Percentiles rank a stretch among this genome's conserved stretches.
Conservation (phyloP, 1,140 invertebrate species). For the Drosophila aff. region DNA sequence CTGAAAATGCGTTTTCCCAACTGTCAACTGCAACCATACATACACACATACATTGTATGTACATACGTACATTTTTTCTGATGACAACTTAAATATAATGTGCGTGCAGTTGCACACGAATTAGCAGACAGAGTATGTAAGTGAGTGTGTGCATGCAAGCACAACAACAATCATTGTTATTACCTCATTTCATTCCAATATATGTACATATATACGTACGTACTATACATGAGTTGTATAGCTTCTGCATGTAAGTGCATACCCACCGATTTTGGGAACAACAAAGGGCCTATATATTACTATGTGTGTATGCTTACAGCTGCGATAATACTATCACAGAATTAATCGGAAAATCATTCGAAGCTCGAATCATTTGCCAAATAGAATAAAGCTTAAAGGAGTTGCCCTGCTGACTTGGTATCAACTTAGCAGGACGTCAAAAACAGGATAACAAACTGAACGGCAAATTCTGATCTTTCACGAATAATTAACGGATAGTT, state of each 20-base stretch:
- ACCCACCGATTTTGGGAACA: background rate
- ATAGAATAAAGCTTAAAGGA: background rate
- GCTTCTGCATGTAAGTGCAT: conserved; percentile 1
- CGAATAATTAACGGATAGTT: too few species aligned
- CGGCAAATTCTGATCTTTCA: too few species aligned
- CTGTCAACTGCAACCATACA: conserved; percentile 62
- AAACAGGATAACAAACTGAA: too few species aligned
- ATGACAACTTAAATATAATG: conserved; percentile 75
- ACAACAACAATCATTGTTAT: conserved; percentile 28
- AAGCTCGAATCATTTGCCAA: background rate
- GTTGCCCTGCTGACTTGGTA: too few species aligned
- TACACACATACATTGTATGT: background rate
- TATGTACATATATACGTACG: conserved; percentile 1
- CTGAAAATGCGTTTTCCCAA: conserved; percentile 69
- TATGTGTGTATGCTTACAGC: background rate
- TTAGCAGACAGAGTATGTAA: background rate
- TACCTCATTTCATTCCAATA: conserved; percentile 4
- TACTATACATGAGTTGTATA: background rate
- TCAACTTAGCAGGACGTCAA: too few species aligned
- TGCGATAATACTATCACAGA: background rate
- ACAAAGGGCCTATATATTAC: background rate
- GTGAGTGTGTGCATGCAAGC: conserved; percentile 22
- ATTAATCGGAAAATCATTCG: background rate
- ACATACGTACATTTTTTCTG: conserved; percentile 35
- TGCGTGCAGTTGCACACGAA: conserved; percentile 26